Evolutionary conservation across 2,797 vertebrate genomes (phyloP), one percentile per base, ranked within the genome.

Genomic region (Myoxocephalus aenaeus): DNA sequence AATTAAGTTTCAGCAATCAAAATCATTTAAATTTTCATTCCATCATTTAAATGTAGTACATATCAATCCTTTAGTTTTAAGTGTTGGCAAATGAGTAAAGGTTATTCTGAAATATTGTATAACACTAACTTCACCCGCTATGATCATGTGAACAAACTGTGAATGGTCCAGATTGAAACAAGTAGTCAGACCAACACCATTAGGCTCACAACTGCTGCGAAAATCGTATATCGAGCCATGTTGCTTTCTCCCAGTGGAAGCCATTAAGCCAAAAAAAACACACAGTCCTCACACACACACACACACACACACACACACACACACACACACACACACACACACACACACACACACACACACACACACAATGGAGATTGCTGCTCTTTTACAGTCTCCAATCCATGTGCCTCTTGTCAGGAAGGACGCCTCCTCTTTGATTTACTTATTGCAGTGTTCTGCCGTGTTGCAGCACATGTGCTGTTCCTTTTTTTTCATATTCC

Each of bases 341-440:
- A 18, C 56, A 17, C 67, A 46, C 34, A 34, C 46, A 25, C 63
- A 65, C 57, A 51, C n/a, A n/a, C n/a, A n/a, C n/a, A n/a, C n/a
- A n/a, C n/a, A n/a, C n/a, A n/a, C n/a, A n/a, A n/a, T n/a, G 15
- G 69, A 44, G 29, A 64, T 50, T 46, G 27, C 25, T 80, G 59
- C 57, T 81, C 56, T 75, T 71, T 84, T 61, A 54, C 44, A 61
- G 67, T 73, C 58, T 82, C 54, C 63, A 68, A 10, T 70, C 65
- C 75, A 62, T 59, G 42, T 63, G 34, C 44, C 51, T 79, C 29
- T 27, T 78, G 68, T 79, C 75, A 76, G 73, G 70, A 62, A 75
- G 56, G n/a, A 46, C 14, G 14, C 32, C 62, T 69, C 20, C 56
- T 65, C 54, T 88, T 66, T 86, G 68, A 86, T 86, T 87, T 86